Base-by-base conservation (phyloP, 2,797 vertebrate species). In the Hydrolagus colliei region DNA sequence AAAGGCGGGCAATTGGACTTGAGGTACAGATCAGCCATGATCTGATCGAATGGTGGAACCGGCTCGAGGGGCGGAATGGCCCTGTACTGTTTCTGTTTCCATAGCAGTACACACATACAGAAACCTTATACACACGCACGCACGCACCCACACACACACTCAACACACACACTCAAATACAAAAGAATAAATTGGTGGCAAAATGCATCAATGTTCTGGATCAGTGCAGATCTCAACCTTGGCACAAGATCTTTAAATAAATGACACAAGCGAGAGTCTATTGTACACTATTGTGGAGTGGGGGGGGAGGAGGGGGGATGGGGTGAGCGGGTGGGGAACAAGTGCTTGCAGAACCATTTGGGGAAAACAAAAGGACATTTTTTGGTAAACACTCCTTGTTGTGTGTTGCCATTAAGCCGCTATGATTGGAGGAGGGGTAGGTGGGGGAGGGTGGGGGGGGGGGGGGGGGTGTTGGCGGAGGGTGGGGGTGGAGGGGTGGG, bases 331-430 rank as follows among this genome's bases (percentile, higher is more conserved):
- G 41, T 52, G 41, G 79, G 65, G 61, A 67, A 71, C 35, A 71
- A 65, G 41, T 71, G 18, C 71, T 84, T 2, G 32, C 35, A 67
- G 32, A 71, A 27, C 18, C 68, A 68, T 35, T 84, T 84, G 79
- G 52, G 71, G 41, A 71, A 71, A 32, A 52, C 65, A 71, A 52
- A 27, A 52, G 41, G 6, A 52, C 41, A 52, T 3, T 52, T 84
- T 84, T 84, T 35, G 41, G 79, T 71, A 84, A 84, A 84, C 63
- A 68, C 41, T 20, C 68, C 68, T 84, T 84, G 65, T 84, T 84
- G 79, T 82, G 67, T 84, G 65, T 84, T 84, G 79, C 32, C 11
- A 41, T 68, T 71, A 71, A 68, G 27, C 79, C 41, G 35, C 79
- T 35, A 65, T 67, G 67, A 79, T 52, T 52, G 41, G 41, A 68